Evolutionary conservation across 2,113 vertebrate genomes (phyloP).

Genomic region (Coptodon rendalli): DNA sequence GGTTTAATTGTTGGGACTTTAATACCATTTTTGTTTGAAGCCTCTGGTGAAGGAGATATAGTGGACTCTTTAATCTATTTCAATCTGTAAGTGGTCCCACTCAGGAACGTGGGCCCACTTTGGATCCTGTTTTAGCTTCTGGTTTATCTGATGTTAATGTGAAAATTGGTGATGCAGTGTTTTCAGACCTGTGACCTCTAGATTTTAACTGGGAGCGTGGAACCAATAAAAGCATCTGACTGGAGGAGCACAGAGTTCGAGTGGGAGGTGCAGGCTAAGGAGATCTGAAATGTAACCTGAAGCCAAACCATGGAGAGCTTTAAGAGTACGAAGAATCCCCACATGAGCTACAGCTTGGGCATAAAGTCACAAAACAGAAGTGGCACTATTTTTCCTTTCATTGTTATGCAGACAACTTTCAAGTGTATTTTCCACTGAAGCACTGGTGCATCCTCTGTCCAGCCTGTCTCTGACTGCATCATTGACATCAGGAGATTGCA

Average conservation of each 20-base stretch:
- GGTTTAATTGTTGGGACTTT: background rate
- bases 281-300: background rate
- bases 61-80: background rate
- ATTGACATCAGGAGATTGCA: background rate
- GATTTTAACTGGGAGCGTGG: background rate
- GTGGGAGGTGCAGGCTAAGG: background rate
- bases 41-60: background rate
- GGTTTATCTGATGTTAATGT: background rate
- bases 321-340: background rate
- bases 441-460: background rate
- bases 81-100: background rate
- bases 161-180: background rate
- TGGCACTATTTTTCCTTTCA: background rate
- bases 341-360: background rate
- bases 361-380: background rate
- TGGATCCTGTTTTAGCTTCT: background rate
- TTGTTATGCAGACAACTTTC: background rate
- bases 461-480: background rate
- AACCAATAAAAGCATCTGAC: background rate
- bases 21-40: background rate
- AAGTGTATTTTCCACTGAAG: background rate
- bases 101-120: background rate
- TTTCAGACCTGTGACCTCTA: background rate
- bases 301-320: background rate
- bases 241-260: background rate